Evolutionary conservation across 1,140 invertebrate genomes (phyloP).

Genomic region (Andrena cerasifolii): DNA sequence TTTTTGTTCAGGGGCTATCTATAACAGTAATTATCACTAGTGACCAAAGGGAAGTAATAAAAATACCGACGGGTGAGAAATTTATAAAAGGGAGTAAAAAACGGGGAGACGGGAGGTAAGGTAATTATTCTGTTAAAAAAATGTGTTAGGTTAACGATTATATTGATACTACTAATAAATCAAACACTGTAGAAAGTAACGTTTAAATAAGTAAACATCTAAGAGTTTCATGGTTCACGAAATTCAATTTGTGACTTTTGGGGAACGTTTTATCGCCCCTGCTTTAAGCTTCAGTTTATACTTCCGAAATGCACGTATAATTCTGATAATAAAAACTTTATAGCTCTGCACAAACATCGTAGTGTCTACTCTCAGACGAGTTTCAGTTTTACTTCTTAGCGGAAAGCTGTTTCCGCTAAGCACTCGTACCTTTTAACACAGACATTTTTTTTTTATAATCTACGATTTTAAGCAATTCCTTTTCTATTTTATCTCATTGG

Average conservation of each 20-base stretch:
- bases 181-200: not conserved
- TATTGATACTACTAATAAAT: not conserved
- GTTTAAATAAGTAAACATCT: not conserved
- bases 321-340: not conserved
- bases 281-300: not conserved
- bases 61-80: too few relatives aligned
- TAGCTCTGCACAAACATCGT: not conserved
- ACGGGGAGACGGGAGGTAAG: too few relatives aligned
- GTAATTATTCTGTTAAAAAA: too few relatives aligned
- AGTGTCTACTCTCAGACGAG: not conserved
- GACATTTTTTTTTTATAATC: not conserved
- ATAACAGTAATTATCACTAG: too few relatives aligned
- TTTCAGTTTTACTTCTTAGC: not conserved
- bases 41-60: too few relatives aligned
- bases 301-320: not conserved
- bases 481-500: too few relatives aligned
- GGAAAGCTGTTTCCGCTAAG: too few relatives aligned
- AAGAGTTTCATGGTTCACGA: not conserved
- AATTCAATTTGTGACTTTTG: not conserved
- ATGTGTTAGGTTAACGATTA: too few relatives aligned
- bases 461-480: not conserved
- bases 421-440: too few relatives aligned
- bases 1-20: not conserved
- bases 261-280: not conserved
- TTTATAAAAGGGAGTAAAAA: too few relatives aligned